Conservation (phyloP, 2,113 vertebrate genomes). For the Ciconia stormi region DNA sequence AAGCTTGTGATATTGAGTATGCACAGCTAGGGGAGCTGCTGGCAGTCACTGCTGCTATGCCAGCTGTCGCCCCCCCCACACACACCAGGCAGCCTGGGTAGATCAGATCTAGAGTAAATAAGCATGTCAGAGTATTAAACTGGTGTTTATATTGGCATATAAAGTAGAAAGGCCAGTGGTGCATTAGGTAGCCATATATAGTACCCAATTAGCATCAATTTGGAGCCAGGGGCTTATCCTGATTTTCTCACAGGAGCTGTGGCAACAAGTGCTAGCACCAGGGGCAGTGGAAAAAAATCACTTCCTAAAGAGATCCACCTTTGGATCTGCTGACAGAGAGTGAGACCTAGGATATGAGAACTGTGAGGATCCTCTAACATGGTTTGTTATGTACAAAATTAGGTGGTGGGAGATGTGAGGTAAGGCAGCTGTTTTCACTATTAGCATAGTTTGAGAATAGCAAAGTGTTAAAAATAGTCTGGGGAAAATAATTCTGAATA, state of each 20-base stretch:
- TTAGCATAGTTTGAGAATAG: not conserved
- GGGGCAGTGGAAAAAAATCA: not conserved
- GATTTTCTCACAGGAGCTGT: not conserved
- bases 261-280: not conserved
- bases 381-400: not conserved
- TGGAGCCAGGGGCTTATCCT: not conserved
- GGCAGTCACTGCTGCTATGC: not conserved
- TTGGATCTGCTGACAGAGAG: not conserved
- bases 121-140: not conserved
- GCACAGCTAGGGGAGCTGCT: not conserved
- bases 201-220: not conserved
- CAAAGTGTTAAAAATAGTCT: not conserved
- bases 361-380: not conserved
- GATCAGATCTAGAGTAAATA: not conserved
- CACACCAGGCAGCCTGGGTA: not conserved
- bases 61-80: not conserved
- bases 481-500: not conserved
- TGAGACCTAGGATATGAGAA: not conserved
- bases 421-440: not conserved
- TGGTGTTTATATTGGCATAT: not conserved
- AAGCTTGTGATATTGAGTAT: not conserved
- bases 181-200: not conserved
- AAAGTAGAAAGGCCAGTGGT: not conserved
- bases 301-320: not conserved
- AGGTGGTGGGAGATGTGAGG: not conserved